Conservation (phyloP, 2,113 vertebrate species). For the Cavia aperea region DNA sequence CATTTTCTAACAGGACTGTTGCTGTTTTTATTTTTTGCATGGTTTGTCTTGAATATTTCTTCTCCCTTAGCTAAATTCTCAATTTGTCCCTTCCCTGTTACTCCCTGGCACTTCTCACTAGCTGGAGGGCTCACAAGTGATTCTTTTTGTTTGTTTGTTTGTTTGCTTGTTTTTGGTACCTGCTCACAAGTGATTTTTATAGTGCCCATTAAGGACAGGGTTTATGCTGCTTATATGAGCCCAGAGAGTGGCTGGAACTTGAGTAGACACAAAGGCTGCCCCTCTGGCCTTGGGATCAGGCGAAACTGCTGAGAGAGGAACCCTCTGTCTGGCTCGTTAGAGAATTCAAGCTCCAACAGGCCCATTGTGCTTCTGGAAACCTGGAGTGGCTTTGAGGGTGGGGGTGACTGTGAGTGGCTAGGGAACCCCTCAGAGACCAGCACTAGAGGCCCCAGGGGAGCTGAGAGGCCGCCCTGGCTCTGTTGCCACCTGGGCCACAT, state of each 20-base stretch:
- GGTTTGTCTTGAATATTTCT: neutral
- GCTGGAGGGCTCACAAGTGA: neutral
- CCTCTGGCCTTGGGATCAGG: neutral
- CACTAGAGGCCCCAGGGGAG: neutral
- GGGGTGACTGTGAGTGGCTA: neutral
- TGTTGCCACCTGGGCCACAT: conserved; percentile 15
- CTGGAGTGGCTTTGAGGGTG: neutral
- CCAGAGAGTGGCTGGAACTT: neutral
- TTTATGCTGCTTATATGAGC: neutral
- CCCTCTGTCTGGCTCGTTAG: neutral
- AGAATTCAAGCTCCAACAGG: neutral
- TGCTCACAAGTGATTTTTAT: neutral
- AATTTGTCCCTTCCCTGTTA: neutral
- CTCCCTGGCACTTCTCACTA: neutral
- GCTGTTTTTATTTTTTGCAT: neutral
- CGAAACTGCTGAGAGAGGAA: neutral
- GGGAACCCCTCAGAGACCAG: conserved; percentile 13
- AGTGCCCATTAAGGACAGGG: neutral
- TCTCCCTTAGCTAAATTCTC: neutral
- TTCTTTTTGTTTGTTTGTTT: neutral
- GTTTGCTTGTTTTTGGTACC: too few relatives aligned
- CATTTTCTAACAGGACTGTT: neutral
- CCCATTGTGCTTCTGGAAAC: conserved; percentile 10
- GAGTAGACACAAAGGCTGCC: neutral
- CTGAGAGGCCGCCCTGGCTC: neutral